Base-by-base conservation (phyloP, 2,113 vertebrate species). In the Caranx melampygus region DNA sequence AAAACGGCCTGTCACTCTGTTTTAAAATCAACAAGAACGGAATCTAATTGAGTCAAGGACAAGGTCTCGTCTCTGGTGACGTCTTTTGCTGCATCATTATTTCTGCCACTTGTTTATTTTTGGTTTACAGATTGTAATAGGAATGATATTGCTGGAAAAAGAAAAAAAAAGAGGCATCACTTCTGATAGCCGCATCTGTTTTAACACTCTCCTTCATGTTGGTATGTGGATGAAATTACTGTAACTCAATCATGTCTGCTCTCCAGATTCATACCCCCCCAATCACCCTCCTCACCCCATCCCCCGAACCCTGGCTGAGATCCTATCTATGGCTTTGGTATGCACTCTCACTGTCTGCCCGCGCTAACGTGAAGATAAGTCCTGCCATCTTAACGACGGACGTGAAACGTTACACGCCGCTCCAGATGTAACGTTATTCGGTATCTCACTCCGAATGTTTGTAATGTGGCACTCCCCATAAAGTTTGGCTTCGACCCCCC, bases 141-240 rank as follows among this genome's bases (percentile, higher is more conserved):
- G 49, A 18, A 57, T 73, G 5, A 0, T 71, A 62, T 31, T 26
- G 31, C 21, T 47, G 4, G 15, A 15, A 5, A 59, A 37, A 42
- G 6, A 9, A 42, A 71, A 65, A 49, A n/a, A 66, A 42, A 64
- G 16, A 59, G 3, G 15, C 49, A 55, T 51, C 35, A 20, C 37
- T 34, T 68, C 18, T 33, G 51, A 35, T 6, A 10, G 15, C 33
- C 14, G 1, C 88, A 86, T 87, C 78, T 90, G 83, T 78, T 90
- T 75, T 47, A 67, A 65, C 52, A 21, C 83, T 87, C 58, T 21
- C 15, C 35, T 42, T 63, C 54, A 35, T 60, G 65, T 31, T 75
- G 82, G 62, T 65, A 86, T 85, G 78, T 72, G 84, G 85, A 77
- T 74, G 82, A 57, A 67, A 76, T 91, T 90, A 87, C 87, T 54